phyloP scores from a whole-genome alignment of 2,888 invertebrate species.

The Athalia rosae region DNA sequence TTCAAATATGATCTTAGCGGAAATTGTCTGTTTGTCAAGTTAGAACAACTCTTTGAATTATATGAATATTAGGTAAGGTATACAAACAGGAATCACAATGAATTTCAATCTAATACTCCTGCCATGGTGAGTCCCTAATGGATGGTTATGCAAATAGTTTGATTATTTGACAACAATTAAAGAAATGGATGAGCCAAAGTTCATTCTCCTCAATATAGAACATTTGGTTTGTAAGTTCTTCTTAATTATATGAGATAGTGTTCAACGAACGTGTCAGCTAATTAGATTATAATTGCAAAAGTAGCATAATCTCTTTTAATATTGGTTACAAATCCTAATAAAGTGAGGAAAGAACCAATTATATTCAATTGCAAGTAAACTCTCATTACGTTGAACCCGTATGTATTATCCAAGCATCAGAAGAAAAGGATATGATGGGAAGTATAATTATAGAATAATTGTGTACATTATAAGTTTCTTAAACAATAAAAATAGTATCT shows the following conservation, averaged over 20 bases:
- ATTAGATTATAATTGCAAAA: neutral
- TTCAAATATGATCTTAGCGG: neutral
- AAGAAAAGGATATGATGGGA: constrained; percentile 44
- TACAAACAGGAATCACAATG: neutral
- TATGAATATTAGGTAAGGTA: neutral
- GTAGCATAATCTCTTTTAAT: neutral
- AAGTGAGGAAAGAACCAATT: constrained; percentile 6
- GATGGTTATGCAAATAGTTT: constrained; percentile 14
- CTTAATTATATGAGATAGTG: neutral
- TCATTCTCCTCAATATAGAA: neutral
- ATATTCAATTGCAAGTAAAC: constrained; percentile 1
- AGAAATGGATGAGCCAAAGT: neutral
- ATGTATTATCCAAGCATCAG: constrained; percentile 28
- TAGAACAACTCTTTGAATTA: neutral
- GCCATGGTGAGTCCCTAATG: neutral
- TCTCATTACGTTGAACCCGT: constrained; percentile 5
- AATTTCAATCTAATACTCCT: constrained; percentile 4
- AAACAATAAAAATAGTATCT: constrained; percentile 41
- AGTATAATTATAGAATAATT: constrained; percentile 46
- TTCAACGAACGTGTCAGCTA: neutral
- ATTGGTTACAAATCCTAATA: neutral
- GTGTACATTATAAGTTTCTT: constrained; percentile 42
- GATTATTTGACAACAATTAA: neutral
- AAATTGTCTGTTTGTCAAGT: too few species aligned
- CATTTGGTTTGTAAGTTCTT: neutral